These are phyloP conservation scores for Mixornis gularis DNA, from an alignment of 2,113 vertebrate genomes.

Conservation along the genomic window DNA sequence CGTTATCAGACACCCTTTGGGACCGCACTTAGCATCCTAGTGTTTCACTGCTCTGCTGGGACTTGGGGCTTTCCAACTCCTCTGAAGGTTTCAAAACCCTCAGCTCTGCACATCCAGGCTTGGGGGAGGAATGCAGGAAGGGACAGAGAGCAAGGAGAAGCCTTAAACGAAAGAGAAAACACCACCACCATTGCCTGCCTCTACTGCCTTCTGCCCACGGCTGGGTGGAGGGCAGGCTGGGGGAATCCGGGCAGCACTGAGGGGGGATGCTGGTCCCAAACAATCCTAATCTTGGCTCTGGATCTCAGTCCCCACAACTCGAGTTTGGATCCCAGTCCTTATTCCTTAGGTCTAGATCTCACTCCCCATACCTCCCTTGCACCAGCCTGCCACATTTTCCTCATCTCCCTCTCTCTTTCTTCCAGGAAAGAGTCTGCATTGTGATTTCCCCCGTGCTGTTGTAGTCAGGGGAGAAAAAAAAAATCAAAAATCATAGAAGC, in stretches of 20 bases:
- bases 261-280: background rate
- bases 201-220: accelerated
- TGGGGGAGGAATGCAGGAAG: background rate
- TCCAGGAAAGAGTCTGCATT: background rate
- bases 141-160: background rate
- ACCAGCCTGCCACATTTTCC: background rate
- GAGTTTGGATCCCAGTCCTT: background rate
- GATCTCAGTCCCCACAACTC: background rate
- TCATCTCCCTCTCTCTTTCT: background rate
- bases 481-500: background rate
- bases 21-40: background rate
- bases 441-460: background rate
- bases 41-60: background rate
- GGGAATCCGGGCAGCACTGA: background rate
- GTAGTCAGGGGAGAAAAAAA: background rate
- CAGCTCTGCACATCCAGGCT: background rate
- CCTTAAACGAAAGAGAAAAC: background rate
- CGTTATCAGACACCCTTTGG: background rate
- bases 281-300: accelerated
- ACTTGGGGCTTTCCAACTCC: background rate
- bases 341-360: background rate
- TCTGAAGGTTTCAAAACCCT: background rate
- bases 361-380: accelerated
- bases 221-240: background rate
- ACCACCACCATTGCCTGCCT: background rate